These are phyloP conservation scores for Daphoenositta chrysoptera DNA, from an alignment of 2,113 vertebrate species.

Conservation along the genomic window DNA sequence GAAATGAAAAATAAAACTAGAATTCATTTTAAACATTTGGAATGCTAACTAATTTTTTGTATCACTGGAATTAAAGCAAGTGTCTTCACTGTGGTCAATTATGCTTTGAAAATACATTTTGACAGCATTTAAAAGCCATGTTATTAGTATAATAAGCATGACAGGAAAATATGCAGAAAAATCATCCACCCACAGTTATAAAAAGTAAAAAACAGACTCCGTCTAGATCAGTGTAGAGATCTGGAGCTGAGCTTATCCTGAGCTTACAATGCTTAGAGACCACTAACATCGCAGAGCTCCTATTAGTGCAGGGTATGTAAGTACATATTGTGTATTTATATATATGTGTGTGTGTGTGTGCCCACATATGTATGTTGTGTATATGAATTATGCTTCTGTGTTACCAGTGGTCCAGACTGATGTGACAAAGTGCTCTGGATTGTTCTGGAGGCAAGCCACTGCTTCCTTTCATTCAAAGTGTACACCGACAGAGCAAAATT, in stretches of 20 bases:
- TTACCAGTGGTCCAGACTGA: neutral
- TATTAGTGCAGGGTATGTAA: neutral
- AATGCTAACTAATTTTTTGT: neutral
- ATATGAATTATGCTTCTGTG: neutral
- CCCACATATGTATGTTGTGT: neutral
- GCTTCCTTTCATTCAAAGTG: neutral
- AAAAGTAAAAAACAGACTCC: neutral
- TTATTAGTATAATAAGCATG: neutral
- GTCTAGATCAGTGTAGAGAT: neutral
- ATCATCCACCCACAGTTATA: neutral
- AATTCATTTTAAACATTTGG: neutral
- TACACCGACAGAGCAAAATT: neutral
- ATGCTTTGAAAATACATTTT: neutral
- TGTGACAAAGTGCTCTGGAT: neutral
- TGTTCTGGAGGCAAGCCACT: neutral
- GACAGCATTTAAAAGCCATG: neutral
- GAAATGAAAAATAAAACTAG: neutral
- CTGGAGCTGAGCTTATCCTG: neutral
- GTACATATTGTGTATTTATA: neutral
- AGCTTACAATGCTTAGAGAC: neutral
- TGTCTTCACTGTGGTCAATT: neutral
- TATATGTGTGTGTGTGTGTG: accelerated
- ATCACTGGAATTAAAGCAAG: neutral
- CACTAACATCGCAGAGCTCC: neutral
- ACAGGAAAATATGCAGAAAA: neutral